These are phyloP conservation scores for Talpa occidentalis DNA, from an alignment of 2,113 vertebrate genomes.

Conservation along the genomic window DNA sequence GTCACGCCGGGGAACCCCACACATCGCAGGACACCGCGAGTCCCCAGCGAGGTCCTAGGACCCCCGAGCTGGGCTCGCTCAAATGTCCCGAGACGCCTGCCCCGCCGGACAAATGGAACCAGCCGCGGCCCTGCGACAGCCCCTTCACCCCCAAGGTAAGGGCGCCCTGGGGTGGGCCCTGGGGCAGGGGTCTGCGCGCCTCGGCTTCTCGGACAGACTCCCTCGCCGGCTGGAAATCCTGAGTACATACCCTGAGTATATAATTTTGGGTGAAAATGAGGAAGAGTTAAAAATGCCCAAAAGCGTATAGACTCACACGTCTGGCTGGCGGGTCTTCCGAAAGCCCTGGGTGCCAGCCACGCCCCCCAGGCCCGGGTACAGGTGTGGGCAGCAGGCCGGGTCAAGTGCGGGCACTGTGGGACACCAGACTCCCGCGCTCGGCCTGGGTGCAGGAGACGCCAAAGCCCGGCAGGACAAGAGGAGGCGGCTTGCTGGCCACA, in stretches of 20 bases:
- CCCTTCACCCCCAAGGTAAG: slow-evolving; percentile 94
- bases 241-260: fast-evolving
- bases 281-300: background rate
- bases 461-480: no score
- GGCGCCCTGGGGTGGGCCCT: fast-evolving
- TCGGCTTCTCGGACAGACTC: background rate
- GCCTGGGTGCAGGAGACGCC: no score
- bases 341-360: background rate
- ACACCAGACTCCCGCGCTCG: no score
- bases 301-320: background rate
- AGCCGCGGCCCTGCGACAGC: slow-evolving; percentile 88
- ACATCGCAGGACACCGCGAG: slow-evolving; percentile 31
- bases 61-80: background rate
- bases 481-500: no score
- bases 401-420: no score
- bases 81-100: slow-evolving; percentile 85
- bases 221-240: background rate
- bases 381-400: no score
- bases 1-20: background rate
- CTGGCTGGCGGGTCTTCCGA: background rate
- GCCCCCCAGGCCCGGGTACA: no score
- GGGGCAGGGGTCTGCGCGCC: background rate
- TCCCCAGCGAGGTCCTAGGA: slow-evolving; percentile 44
- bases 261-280: background rate
- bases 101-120: slow-evolving; percentile 87